Evolutionary conservation across 1,140 invertebrate species (phyloP), one percentile per base, ranked within the genome.

Genomic region (Colletes gigas): DNA sequence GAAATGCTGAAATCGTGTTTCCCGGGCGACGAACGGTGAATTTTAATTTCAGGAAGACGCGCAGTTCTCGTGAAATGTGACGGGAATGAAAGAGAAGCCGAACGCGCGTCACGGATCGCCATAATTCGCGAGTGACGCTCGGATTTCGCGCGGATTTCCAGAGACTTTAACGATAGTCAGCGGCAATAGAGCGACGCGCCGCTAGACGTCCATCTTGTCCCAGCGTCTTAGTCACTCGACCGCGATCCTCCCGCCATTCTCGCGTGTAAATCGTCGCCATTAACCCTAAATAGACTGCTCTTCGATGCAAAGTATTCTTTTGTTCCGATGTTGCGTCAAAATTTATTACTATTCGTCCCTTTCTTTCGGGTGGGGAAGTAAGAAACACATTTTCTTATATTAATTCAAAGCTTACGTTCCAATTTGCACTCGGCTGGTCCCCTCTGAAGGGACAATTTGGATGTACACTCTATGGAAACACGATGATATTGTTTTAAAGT

Each of bases 151-250:
- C 0, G 44, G 39, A 12, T 19, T 59, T 17, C 19, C 69, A 44
- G 78, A 80, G 71, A 74, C 71, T 50, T 80, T 21, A 75, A 80
- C 55, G 78, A 74, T 73, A 73, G 69, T 63, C 69, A 52, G 17
- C 4, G 77, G 78, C 78, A 54, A 67, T 75, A 80, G 70, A 80
- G 50, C 78, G 70, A 74, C 67, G 78, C 67, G 70, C 71, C 71
- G 78, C 78, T 80, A 80, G 71, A 63, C 79, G 73, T 81, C 79
- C 79, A 81, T 81, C 79, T 77, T 76, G 72, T 69, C 66, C 65
- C 73, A 21, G 65, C 65, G 21, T 68, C 78, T 55, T 57, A 68
- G 63, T 54, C 63, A 21, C 55, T 62, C 30, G 30, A 30, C 19
- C 21, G 70, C 57, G 55, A 54, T 74, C 77, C 50, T 50, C 39